Percentiles rank a stretch among this genome's conserved stretches.
Conservation (phyloP, 2,797 vertebrate genomes). For the Taenioides sp. region DNA sequence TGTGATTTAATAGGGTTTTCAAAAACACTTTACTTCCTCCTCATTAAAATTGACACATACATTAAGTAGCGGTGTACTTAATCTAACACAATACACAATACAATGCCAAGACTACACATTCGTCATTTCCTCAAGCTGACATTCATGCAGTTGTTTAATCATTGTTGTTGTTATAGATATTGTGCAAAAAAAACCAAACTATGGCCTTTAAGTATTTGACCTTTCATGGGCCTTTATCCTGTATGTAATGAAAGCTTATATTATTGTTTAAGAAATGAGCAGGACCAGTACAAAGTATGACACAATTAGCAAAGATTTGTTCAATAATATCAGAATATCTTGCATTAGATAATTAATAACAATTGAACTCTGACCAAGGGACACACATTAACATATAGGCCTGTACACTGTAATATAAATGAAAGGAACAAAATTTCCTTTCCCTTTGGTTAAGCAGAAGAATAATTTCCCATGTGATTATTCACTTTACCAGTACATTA, state of each 20-base stretch:
- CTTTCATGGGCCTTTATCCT: slow-evolving; percentile 30
- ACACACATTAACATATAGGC: not conserved
- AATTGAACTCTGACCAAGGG: no score
- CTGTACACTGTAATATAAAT: no score
- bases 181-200: slow-evolving; percentile 14
- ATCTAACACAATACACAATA: slow-evolving; percentile 28
- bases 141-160: slow-evolving; percentile 51
- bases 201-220: slow-evolving; percentile 24
- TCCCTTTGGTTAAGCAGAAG: no score
- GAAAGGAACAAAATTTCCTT: no score
- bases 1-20: slow-evolving; percentile 30
- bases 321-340: not conserved
- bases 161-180: slow-evolving; percentile 36
- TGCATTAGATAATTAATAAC: not conserved
- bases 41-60: slow-evolving; percentile 9
- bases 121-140: slow-evolving; percentile 62
- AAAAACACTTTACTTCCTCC: slow-evolving; percentile 52
- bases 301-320: not conserved
- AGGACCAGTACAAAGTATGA: not conserved
- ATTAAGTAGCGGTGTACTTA: slow-evolving; percentile 52
- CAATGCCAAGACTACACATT: slow-evolving; percentile 65
- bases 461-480: no score
- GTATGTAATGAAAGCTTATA: slow-evolving; percentile 13
- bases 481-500: not conserved
- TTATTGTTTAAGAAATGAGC: slow-evolving; percentile 3